phyloP scores from a whole-genome alignment of 2,113 vertebrate genomes.

The Ctenodactylus gundi region DNA sequence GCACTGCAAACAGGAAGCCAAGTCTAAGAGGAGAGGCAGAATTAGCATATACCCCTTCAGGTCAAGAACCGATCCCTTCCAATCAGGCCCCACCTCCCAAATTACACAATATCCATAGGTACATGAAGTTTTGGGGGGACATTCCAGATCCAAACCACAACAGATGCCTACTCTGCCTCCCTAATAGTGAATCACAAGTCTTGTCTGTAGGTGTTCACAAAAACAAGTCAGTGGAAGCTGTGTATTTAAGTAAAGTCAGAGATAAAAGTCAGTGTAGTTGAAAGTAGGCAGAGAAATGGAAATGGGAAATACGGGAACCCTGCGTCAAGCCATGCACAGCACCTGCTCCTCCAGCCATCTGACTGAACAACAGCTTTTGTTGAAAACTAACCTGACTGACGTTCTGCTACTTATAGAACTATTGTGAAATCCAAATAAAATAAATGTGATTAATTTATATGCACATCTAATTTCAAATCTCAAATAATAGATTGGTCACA shows the following conservation, averaged over 20 bases:
- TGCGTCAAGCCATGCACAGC: not conserved
- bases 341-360: no score
- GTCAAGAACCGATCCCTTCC: no score
- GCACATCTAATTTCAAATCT: not conserved
- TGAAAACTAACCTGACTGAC: not conserved
- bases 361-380: not conserved
- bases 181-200: not conserved
- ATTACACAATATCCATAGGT: no score
- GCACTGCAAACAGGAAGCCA: no score
- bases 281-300: not conserved
- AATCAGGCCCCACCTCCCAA: no score
- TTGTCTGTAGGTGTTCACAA: not conserved
- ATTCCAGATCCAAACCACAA: no score
- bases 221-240: no score
- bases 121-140: no score
- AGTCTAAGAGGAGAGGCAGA: no score
- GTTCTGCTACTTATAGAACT: not conserved
- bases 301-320: rapidly evolving
- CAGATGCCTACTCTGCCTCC: not conserved
- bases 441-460: not conserved
- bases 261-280: not conserved
- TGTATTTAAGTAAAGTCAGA: not conserved
- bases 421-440: not conserved
- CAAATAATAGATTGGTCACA: not conserved
- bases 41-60: no score